Evolutionary conservation across 2,797 vertebrate genomes (phyloP).

Genomic region (Acanthiza pusilla): DNA sequence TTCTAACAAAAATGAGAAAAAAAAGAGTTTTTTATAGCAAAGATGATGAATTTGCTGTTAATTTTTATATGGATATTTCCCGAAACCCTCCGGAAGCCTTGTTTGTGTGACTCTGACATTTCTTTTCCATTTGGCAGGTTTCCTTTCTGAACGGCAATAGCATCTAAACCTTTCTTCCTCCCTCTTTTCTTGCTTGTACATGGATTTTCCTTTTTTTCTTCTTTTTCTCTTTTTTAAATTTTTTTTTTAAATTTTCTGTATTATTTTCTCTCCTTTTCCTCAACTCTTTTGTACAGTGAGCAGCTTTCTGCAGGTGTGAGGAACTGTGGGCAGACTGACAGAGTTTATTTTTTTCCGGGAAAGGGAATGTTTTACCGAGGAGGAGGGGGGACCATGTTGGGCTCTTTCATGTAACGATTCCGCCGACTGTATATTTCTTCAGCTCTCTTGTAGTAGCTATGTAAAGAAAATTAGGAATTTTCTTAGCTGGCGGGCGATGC

Average conservation of each 20-base stretch:
- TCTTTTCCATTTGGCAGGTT: conserved; percentile 60
- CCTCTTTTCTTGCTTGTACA: conserved; percentile 43
- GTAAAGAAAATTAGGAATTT: conserved; percentile 47
- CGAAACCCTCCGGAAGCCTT: conserved; percentile 55
- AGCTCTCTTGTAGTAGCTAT: conserved; percentile 13
- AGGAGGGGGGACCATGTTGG: background rate
- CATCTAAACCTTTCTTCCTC: conserved; percentile 39
- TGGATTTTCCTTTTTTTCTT: background rate
- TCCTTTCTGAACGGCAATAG: conserved; percentile 56
- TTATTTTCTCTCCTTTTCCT: background rate
- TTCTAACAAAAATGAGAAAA: conserved; percentile 46
- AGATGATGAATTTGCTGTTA: conserved; percentile 69
- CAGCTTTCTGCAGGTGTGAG: conserved; percentile 25
- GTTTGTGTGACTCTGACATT: conserved; percentile 69
- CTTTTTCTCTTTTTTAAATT: background rate
- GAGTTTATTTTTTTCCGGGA: conserved; percentile 27
- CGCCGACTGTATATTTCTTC: conserved; percentile 36
- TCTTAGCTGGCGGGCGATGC: conserved; percentile 18
- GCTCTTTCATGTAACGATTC: conserved; percentile 16
- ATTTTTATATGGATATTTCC: conserved; percentile 74
- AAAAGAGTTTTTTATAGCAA: conserved; percentile 72
- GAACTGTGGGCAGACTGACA: background rate
- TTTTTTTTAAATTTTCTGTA: background rate
- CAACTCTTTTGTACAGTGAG: conserved; percentile 33
- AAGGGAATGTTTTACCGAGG: background rate